Percentiles rank a stretch among this genome's conserved stretches.
Conservation (phyloP, 2,797 vertebrate genomes). For the Lophotriccus pileatus region DNA sequence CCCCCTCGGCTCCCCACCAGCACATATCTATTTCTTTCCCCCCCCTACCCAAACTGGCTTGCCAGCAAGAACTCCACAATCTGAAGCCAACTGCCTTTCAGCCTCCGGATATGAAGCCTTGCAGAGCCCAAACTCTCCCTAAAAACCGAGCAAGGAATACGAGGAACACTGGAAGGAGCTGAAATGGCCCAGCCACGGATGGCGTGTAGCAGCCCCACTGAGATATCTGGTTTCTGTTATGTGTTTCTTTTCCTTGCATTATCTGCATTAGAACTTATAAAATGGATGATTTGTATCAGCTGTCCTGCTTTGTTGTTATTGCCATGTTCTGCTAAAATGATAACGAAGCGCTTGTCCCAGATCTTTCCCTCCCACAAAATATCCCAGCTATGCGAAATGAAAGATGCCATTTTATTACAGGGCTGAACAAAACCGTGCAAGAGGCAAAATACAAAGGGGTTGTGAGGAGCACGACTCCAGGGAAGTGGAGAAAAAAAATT, state of each 20-base stretch:
- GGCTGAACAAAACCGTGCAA: background rate
- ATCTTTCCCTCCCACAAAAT: slow-evolving; percentile 52
- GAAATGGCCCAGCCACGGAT: background rate
- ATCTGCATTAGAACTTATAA: slow-evolving; percentile 63
- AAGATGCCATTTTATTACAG: slow-evolving; percentile 20
- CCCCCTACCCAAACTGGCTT: background rate
- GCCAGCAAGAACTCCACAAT: background rate
- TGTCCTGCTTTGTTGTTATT: slow-evolving; percentile 50
- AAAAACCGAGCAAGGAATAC: background rate
- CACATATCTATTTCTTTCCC: background rate
- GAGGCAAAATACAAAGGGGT: background rate
- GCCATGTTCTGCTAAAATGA: slow-evolving; percentile 50
- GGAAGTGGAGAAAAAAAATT: background rate
- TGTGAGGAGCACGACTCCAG: background rate
- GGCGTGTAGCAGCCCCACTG: background rate
- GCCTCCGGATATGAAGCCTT: background rate
- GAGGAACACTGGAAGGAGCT: background rate
- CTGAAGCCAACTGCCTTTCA: background rate
- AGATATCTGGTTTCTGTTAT: slow-evolving; percentile 65
- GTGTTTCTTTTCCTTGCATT: slow-evolving; percentile 57
- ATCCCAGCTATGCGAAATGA: slow-evolving; percentile 52
- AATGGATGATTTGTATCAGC: slow-evolving; percentile 58
- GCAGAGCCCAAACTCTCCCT: background rate
- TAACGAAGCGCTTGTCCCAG: slow-evolving; percentile 5
- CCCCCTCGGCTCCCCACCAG: background rate